phyloP scores from a whole-genome alignment of 2,113 vertebrate genomes.

The Leuciscus idus region DNA sequence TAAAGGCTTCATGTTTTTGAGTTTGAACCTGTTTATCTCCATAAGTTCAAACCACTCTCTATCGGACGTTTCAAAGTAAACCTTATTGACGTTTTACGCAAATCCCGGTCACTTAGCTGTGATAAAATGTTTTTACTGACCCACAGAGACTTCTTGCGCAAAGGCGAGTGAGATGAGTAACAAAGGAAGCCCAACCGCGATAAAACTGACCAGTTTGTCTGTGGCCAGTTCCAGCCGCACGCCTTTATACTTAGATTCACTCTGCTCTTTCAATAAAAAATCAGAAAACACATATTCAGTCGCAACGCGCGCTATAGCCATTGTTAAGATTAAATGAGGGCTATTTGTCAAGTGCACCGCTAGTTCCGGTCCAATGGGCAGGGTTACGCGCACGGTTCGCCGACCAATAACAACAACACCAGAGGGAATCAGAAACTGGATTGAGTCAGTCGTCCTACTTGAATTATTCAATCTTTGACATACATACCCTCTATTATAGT shows the following conservation, averaged over 20 bases:
- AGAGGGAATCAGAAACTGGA: background rate
- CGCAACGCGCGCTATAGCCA: slow-evolving; percentile 94
- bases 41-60: background rate
- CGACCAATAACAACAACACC: slow-evolving; percentile 7
- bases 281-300: slow-evolving; percentile 96
- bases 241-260: slow-evolving; percentile 87
- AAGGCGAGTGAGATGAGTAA: slow-evolving; percentile 96
- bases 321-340: slow-evolving; percentile 65
- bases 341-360: background rate
- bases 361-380: slow-evolving; percentile 41
- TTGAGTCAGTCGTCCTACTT: background rate
- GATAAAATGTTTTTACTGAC: slow-evolving; percentile 72
- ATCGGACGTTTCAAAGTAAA: background rate
- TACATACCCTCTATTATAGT: background rate
- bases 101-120: background rate
- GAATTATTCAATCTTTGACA: background rate
- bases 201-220: slow-evolving; percentile 90
- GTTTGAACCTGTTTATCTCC: background rate
- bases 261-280: slow-evolving; percentile 90
- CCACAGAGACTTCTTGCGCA: slow-evolving; percentile 93
- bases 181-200: slow-evolving; percentile 90
- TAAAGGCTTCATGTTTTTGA: background rate
- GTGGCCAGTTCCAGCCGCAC: slow-evolving; percentile 89
- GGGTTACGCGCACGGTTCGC: background rate
- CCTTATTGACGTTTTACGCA: background rate